A percentile compares a stretch with the other conserved stretches of the same genome.
Evolutionary conservation across 2,113 vertebrate species (phyloP).

Genomic region (Ornithorhynchus anatinus): DNA sequence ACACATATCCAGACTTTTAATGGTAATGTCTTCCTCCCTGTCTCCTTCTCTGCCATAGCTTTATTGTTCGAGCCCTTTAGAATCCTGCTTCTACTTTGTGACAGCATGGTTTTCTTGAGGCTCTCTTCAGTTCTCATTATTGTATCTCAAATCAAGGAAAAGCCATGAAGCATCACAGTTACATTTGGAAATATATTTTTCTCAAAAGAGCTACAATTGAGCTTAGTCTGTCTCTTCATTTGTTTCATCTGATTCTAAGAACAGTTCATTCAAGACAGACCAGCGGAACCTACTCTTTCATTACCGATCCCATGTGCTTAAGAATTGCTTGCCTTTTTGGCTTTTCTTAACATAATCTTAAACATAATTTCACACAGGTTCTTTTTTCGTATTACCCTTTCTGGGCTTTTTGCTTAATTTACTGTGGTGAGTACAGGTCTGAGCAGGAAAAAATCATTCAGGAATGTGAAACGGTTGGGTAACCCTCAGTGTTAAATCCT

Average conservation of each 20-base stretch:
- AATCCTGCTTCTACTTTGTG: not conserved
- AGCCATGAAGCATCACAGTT: not conserved
- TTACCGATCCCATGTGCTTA: slow-evolving; percentile 1
- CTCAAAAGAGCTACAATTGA: not conserved
- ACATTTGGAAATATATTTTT: not conserved
- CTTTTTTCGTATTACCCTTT: slow-evolving; percentile 1
- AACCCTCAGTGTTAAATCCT: not conserved
- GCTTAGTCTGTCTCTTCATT: not conserved
- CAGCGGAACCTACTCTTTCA: slow-evolving; percentile 20
- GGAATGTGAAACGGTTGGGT: not conserved
- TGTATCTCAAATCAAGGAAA: not conserved
- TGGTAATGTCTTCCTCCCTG: no score
- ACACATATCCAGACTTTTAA: no score
- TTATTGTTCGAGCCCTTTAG: not conserved
- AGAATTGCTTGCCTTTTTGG: slow-evolving; percentile 8
- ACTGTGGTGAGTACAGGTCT: not conserved
- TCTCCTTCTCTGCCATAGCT: not conserved
- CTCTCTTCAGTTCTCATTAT: not conserved
- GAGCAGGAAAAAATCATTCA: not conserved
- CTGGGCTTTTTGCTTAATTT: slow-evolving; percentile 1
- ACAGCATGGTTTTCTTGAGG: not conserved
- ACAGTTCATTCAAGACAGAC: slow-evolving; percentile 3
- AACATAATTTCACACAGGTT: slow-evolving; percentile 15
- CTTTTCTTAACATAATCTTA: slow-evolving; percentile 17
- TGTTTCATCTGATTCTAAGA: slow-evolving; percentile 9